Evolutionary conservation across 2,797 vertebrate genomes (phyloP).

Genomic region (Allobates femoralis): DNA sequence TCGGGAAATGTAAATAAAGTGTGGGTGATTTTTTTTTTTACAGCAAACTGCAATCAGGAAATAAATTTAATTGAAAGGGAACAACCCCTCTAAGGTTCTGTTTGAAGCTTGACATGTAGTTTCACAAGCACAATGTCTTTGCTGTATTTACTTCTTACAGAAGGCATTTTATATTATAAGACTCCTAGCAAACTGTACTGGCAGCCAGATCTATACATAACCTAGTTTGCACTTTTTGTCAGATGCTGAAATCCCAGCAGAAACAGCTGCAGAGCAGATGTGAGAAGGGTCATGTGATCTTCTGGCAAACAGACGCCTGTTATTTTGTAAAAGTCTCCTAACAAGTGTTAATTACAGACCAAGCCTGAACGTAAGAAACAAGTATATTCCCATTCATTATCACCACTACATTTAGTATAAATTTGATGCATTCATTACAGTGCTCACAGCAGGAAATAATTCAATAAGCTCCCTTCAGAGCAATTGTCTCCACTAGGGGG

Average conservation of each 20-base stretch:
- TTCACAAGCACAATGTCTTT: neutral
- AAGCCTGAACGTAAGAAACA: neutral
- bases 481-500: slow-evolving; percentile 35
- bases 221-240: slow-evolving; percentile 36
- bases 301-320: slow-evolving; percentile 38
- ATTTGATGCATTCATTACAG: neutral
- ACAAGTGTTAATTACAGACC: neutral
- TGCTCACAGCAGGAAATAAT: neutral
- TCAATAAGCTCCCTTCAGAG: neutral
- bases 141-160: neutral
- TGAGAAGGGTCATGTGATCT: slow-evolving; percentile 50
- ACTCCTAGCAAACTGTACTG: slow-evolving; percentile 57
- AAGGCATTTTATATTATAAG: slow-evolving; percentile 1
- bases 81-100: neutral
- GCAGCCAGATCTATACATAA: slow-evolving; percentile 19
- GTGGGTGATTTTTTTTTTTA: no score
- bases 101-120: neutral
- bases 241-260: slow-evolving; percentile 40
- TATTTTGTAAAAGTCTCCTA: slow-evolving; percentile 54
- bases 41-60: no score
- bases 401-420: neutral
- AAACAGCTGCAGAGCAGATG: slow-evolving; percentile 76
- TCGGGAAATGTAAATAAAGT: no score
- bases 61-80: no score
- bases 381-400: neutral